phyloP scores from a whole-genome alignment of 2,797 vertebrate genomes.

The Tauraco hartlaubi region DNA sequence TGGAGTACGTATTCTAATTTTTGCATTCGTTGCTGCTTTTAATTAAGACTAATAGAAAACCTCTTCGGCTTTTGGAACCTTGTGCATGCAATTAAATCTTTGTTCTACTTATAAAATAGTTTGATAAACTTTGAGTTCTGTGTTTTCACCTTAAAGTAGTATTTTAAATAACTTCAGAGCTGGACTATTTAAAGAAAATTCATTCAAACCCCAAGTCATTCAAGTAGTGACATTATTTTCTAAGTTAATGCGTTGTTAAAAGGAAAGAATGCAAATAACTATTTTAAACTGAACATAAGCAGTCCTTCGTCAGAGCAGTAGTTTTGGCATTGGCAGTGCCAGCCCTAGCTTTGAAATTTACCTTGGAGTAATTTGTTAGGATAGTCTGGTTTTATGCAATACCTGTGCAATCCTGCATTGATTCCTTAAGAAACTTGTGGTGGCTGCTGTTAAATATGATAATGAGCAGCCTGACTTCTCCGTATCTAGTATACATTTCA shows the following conservation, averaged over 20 bases:
- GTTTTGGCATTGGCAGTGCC: neutral
- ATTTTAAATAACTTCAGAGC: neutral
- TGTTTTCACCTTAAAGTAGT: neutral
- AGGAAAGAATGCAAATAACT: neutral
- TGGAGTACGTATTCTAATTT: constrained; percentile 17
- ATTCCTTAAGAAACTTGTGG: neutral
- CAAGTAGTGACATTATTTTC: neutral
- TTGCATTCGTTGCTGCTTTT: constrained; percentile 13
- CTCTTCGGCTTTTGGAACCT: neutral
- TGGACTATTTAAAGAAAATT: neutral
- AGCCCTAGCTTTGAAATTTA: neutral
- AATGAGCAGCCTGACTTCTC: neutral
- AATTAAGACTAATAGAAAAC: neutral
- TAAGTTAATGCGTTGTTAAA: neutral
- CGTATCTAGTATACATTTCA: neutral
- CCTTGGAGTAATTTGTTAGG: neutral
- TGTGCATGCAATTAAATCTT: neutral
- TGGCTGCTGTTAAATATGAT: neutral
- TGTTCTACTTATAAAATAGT: neutral
- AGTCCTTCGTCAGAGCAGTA: neutral
- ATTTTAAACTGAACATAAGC: neutral
- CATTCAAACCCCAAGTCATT: neutral
- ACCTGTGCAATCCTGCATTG: neutral
- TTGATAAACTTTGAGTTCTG: neutral
- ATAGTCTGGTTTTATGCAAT: neutral